A percentile compares a stretch with the other conserved stretches of the same genome.
Evolutionary conservation across 2,888 invertebrate species (phyloP).

Genomic region (Elegia similella): DNA sequence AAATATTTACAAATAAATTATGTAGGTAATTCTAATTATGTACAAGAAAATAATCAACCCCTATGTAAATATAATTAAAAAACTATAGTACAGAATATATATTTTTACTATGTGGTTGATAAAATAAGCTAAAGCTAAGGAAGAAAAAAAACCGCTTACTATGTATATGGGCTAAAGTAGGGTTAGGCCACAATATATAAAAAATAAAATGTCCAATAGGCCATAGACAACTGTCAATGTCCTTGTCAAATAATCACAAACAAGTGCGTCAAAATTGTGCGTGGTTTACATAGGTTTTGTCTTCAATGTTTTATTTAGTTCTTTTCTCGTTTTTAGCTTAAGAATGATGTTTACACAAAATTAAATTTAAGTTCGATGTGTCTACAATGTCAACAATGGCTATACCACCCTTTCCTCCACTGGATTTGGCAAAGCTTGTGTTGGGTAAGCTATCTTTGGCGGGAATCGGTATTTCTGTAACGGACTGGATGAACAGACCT

Average conservation of each 20-base stretch:
- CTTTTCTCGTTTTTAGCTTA: background rate
- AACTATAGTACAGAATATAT: too few species aligned
- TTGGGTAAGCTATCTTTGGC: conserved; percentile 70
- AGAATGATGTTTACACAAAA: background rate
- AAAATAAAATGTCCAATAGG: too few species aligned
- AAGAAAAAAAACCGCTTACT: too few species aligned
- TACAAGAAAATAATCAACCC: too few species aligned
- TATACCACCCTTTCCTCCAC: conserved; percentile 68
- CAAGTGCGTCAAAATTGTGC: background rate
- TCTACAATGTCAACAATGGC: conserved; percentile 40
- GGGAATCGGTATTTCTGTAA: conserved; percentile 52
- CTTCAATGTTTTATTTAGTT: background rate
- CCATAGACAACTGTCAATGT: background rate
- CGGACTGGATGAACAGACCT: conserved; percentile 26
- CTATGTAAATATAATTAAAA: too few species aligned
- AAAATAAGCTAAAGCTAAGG: too few species aligned
- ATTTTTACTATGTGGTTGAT: too few species aligned
- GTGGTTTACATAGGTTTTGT: background rate
- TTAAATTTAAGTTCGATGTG: background rate
- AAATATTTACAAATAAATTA: too few species aligned
- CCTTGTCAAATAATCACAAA: background rate
- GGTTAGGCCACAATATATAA: too few species aligned
- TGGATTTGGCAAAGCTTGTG: conserved; percentile 73
- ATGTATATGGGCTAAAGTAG: too few species aligned
- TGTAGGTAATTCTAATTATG: too few species aligned